Evolutionary conservation across 2,888 invertebrate genomes (phyloP).

Genomic region (Furcula furcula): DNA sequence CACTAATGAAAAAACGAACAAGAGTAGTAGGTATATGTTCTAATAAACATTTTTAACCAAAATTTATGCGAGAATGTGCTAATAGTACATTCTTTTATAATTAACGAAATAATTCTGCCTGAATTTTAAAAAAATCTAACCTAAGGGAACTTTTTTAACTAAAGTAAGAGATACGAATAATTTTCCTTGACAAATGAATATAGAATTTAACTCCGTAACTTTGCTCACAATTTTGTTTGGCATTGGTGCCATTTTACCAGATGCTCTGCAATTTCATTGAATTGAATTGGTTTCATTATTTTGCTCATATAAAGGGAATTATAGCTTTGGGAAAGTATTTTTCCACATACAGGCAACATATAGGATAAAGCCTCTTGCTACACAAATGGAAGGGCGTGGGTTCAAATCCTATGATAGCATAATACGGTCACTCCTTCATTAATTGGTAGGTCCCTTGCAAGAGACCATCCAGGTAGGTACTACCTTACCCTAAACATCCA

Average conservation of each 20-base stretch:
- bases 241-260: slow-evolving; percentile 16
- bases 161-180: slow-evolving; percentile 24
- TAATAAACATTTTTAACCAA: no score
- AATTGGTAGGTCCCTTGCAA: no score
- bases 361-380: no score
- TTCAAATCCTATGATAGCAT: no score
- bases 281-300: slow-evolving; percentile 23
- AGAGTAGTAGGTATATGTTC: no score
- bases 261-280: slow-evolving; percentile 20
- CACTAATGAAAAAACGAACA: no score
- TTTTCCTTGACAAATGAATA: slow-evolving; percentile 5
- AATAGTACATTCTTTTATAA: slow-evolving; percentile 4
- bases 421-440: no score
- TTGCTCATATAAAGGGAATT: slow-evolving; percentile 24
- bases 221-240: slow-evolving; percentile 18
- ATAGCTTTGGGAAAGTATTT: slow-evolving; percentile 16
- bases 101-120: slow-evolving; percentile 27
- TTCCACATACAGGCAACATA: no score
- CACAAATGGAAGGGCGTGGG: no score
- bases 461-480: no score
- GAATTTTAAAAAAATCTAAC: slow-evolving; percentile 29
- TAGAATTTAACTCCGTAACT: slow-evolving; percentile 1
- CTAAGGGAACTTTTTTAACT: slow-evolving; percentile 24
- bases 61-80: no score
- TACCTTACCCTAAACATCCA: no score